phyloP scores from a whole-genome alignment of 2,113 vertebrate species.

The rat (Rattus norvegicus) region DNA sequence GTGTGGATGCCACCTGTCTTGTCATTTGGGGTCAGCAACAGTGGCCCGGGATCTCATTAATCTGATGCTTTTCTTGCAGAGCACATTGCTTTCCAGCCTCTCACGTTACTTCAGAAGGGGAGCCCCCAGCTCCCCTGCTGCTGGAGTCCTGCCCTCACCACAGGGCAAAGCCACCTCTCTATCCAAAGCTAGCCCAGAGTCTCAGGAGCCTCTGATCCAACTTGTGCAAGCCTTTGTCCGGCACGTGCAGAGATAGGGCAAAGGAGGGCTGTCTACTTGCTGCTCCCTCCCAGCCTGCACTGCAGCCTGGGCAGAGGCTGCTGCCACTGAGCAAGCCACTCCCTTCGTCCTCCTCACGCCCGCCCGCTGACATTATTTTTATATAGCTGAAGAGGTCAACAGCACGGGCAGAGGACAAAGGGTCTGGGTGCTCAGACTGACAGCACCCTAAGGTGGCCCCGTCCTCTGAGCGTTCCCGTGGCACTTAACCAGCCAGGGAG shows the following conservation, averaged over 20 bases:
- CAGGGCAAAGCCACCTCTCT: slow-evolving; percentile 90
- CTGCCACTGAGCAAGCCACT: not conserved
- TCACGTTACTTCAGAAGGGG: slow-evolving; percentile 95
- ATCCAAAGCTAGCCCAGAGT: slow-evolving; percentile 91
- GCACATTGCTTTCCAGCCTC: slow-evolving; percentile 94
- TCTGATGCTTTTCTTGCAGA: slow-evolving; percentile 83
- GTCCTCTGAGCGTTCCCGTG: not conserved
- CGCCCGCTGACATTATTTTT: slow-evolving; percentile 83
- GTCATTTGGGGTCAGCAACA: not conserved
- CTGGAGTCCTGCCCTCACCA: slow-evolving; percentile 90
- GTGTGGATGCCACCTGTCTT: not conserved
- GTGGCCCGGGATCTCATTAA: not conserved
- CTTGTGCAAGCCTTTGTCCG: slow-evolving; percentile 96
- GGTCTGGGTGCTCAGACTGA: not conserved
- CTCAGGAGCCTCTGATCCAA: slow-evolving; percentile 96
- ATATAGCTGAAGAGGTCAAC: slow-evolving; percentile 79
- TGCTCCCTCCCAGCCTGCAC: not conserved
- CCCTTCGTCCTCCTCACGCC: not conserved
- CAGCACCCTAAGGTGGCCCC: not conserved
- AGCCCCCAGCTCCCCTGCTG: slow-evolving; percentile 92
- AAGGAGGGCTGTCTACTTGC: rapidly evolving
- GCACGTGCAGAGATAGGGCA: slow-evolving; percentile 93
- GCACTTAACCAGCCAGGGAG: not conserved
- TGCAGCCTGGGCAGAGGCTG: not conserved
- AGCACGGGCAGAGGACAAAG: slow-evolving; percentile 49